Evolutionary conservation across 2,888 invertebrate species (phyloP).

Genomic region (Plebejus melissa): DNA sequence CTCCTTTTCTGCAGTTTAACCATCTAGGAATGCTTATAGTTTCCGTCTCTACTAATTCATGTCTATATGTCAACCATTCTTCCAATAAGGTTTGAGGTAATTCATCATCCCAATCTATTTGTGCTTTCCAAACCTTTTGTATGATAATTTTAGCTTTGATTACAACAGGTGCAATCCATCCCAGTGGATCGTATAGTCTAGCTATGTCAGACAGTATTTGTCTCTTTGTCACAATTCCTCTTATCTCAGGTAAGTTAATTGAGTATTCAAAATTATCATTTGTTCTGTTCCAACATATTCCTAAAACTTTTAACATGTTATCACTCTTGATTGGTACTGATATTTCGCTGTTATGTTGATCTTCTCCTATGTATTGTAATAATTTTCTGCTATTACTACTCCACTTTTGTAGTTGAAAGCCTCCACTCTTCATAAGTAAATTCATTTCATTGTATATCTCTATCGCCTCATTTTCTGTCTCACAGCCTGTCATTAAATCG

Average conservation of each 20-base stretch:
- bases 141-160: constrained; percentile 37
- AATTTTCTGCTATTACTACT: constrained; percentile 37
- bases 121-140: constrained; percentile 36
- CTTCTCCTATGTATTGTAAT: constrained; percentile 34
- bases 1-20: constrained; percentile 23
- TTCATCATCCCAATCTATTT: constrained; percentile 37
- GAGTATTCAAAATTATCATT: constrained; percentile 38
- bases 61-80: constrained; percentile 34
- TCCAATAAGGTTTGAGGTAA: constrained; percentile 28
- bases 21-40: constrained; percentile 35
- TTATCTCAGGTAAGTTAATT: constrained; percentile 31
- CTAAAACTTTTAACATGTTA: constrained; percentile 38
- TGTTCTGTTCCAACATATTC: constrained; percentile 40
- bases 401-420: constrained; percentile 43
- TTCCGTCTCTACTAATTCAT: constrained; percentile 29
- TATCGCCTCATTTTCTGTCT: constrained; percentile 36
- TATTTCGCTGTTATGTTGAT: constrained; percentile 20
- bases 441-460: constrained; percentile 37
- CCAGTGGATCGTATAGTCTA: constrained; percentile 40
- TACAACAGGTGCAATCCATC: constrained; percentile 40
- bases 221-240: constrained; percentile 36
- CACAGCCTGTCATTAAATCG: constrained; percentile 30
- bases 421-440: constrained; percentile 36
- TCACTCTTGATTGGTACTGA: constrained; percentile 32
- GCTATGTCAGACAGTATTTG: constrained; percentile 39